Evolutionary conservation across 2,888 invertebrate genomes (phyloP).

Genomic region (Schizaphis graminum): DNA sequence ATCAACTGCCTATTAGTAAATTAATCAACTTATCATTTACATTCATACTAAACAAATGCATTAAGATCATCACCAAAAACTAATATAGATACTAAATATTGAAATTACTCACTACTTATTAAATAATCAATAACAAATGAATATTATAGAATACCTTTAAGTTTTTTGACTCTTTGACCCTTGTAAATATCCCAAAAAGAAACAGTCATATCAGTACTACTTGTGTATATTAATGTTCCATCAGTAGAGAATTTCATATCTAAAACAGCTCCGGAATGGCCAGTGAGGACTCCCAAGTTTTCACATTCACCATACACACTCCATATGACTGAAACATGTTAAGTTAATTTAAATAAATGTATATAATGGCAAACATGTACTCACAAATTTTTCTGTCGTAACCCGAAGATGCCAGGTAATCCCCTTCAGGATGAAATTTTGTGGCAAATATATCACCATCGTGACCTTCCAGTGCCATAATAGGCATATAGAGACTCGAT

Average conservation of each 20-base stretch:
- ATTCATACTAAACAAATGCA: background rate
- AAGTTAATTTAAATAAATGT: slow-evolving; percentile 68
- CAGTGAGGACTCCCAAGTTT: slow-evolving; percentile 92
- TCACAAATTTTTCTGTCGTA: slow-evolving; percentile 96
- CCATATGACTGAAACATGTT: slow-evolving; percentile 84
- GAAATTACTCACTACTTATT: background rate
- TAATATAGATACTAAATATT: background rate
- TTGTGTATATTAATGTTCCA: slow-evolving; percentile 87
- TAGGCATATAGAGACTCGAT: slow-evolving; percentile 90
- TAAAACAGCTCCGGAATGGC: slow-evolving; percentile 95
- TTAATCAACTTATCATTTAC: background rate
- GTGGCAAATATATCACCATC: slow-evolving; percentile 94
- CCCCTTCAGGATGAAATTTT: slow-evolving; percentile 97
- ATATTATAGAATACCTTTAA: slow-evolving; percentile 79
- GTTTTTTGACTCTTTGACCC: slow-evolving; percentile 88
- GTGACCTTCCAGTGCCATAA: slow-evolving; percentile 96
- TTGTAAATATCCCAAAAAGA: slow-evolving; percentile 96
- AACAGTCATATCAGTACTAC: slow-evolving; percentile 94
- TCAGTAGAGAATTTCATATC: slow-evolving; percentile 91
- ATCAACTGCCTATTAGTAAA: background rate
- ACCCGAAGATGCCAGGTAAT: slow-evolving; percentile 92
- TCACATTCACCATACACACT: slow-evolving; percentile 98
- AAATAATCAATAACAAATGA: slow-evolving; percentile 69
- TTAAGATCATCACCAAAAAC: background rate
- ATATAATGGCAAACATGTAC: slow-evolving; percentile 70